phyloP scores from a whole-genome alignment of 2,113 vertebrate species.

The Pavo muticus region DNA sequence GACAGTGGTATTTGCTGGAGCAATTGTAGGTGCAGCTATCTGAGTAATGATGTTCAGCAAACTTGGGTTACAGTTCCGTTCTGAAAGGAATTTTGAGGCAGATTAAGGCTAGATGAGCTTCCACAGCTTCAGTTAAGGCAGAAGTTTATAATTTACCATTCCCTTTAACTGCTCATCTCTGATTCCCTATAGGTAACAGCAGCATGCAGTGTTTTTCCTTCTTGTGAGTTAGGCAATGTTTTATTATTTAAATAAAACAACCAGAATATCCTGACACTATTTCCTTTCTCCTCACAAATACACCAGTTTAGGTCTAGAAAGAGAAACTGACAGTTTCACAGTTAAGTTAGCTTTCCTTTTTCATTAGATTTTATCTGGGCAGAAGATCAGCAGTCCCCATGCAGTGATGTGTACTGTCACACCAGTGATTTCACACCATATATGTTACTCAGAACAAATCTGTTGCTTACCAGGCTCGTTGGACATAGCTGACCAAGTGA shows the following conservation, averaged over 20 bases:
- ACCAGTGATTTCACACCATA: not conserved
- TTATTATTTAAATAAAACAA: not conserved
- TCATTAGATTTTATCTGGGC: not conserved
- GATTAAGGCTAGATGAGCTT: not conserved
- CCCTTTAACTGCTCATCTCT: not conserved
- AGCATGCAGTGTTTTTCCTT: not conserved
- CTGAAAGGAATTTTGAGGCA: slow-evolving; percentile 74
- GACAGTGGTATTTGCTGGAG: slow-evolving; percentile 78
- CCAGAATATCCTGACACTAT: not conserved
- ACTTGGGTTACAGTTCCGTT: slow-evolving; percentile 88
- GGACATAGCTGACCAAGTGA: slow-evolving; percentile 96
- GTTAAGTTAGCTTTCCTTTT: not conserved
- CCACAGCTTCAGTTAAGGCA: not conserved
- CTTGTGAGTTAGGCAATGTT: not conserved
- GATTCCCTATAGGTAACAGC: not conserved
- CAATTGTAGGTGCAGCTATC: slow-evolving; percentile 74
- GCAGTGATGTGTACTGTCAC: not conserved
- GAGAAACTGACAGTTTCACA: not conserved
- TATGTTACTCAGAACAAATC: fast-evolving
- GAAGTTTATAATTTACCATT: not conserved
- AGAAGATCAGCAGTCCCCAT: not conserved
- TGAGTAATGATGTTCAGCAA: slow-evolving; percentile 88
- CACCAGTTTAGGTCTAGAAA: not conserved
- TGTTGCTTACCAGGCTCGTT: slow-evolving; percentile 90
- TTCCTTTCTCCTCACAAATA: not conserved